Base-by-base conservation (phyloP, 2,888 invertebrate genomes). In the Drosophila pseudotakahashii region DNA sequence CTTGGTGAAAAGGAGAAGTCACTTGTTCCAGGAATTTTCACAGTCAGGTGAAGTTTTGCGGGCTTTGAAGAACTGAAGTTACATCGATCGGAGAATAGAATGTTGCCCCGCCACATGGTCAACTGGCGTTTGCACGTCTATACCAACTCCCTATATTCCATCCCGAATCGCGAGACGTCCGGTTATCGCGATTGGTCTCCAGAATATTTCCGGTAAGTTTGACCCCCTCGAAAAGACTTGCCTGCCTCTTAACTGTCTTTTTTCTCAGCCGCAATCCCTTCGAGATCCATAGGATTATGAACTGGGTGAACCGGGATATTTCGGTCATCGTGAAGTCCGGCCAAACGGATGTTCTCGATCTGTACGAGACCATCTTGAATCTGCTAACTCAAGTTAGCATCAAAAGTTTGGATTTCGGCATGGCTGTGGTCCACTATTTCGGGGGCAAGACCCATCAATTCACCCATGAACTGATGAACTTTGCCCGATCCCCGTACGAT, bases 231-330 rank as follows among this genome's bases (percentile, higher is more conserved):
- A 6, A 0, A 7, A 23, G 19, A 23, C 0, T 9, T 16, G 9
- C 19, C 11, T 7, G 2, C 19, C 11, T 13, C 2, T 11, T 11
- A 6, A 16, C 19, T 10, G 11, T 6, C 1, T 42, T 23, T 6
- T 11, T 19, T 23, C 16, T 2, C 16, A 96, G 96, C 90, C 93
- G 94, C 85, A 94, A 97, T 92, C 95, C 96, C 57, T 94, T 95
- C 13, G 96, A 96, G 89, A 93, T 95, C 69, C 95, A 96, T 89
- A 95, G 98, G 2, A 93, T 98, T 53, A 94, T 96, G 69, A 96
- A 96, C 4, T 98, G 98, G 97, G 93, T 98, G 42, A 96, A 96
- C 91, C 94, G 98, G 72, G 98, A 98, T 92, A 92, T 98, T 16
- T 94, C 95, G 81, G 93, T 98, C 55, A 73, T 92, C 47, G 92